Conservation (phyloP, 2,888 invertebrate species). For the Cheilosia urbana region DNA sequence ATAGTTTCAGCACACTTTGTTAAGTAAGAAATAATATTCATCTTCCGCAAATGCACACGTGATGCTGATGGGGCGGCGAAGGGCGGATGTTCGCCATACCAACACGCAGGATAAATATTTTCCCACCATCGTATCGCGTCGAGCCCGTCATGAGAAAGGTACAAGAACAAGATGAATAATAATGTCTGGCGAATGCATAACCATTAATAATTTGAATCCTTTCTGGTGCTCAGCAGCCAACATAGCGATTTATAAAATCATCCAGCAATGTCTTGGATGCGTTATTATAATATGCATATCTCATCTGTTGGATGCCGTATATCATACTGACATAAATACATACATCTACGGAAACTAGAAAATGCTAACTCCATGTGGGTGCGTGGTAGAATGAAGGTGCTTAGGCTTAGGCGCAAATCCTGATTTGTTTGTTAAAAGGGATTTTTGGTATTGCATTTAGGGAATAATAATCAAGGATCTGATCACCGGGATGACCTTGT, state of each 20-base stretch:
- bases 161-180: slow-evolving; percentile 62
- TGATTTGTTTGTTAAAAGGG: slow-evolving; percentile 1
- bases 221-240: slow-evolving; percentile 44
- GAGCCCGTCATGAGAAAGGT: background rate
- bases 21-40: slow-evolving; percentile 74
- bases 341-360: slow-evolving; percentile 3
- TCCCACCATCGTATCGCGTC: background rate
- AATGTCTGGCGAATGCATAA: slow-evolving; percentile 70
- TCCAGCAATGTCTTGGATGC: slow-evolving; percentile 51
- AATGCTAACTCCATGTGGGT: background rate
- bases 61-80: slow-evolving; percentile 13
- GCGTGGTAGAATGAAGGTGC: background rate
- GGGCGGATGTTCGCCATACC: background rate
- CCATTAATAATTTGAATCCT: slow-evolving; percentile 68
- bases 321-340: slow-evolving; percentile 9
- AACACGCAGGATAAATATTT: slow-evolving; percentile 3
- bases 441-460: background rate
- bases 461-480: background rate
- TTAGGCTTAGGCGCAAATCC: background rate
- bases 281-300: slow-evolving; percentile 31
- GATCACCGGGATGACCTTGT: too few species aligned
- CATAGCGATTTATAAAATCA: slow-evolving; percentile 62
- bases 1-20: slow-evolving; percentile 67
- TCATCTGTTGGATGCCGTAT: slow-evolving; percentile 31
- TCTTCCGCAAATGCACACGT: slow-evolving; percentile 36